Evolutionary conservation across 2,888 invertebrate species (phyloP), one percentile per base, ranked within the genome.

Genomic region (Zygothrica quintamaculata): DNA sequence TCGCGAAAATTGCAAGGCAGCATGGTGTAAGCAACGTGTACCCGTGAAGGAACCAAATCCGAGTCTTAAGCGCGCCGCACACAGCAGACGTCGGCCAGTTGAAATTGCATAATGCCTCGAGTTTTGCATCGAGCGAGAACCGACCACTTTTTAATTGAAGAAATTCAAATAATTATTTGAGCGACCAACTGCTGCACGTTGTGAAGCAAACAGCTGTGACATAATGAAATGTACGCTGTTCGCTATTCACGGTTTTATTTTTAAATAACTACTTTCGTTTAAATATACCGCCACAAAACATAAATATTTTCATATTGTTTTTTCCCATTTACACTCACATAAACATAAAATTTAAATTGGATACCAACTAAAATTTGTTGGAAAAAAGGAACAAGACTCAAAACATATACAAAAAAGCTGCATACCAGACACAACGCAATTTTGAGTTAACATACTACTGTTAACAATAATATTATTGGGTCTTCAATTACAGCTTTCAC

Each of bases 81-180:
- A 87, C 51, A 90, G 60, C 50, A 90, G 69, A 40, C 79, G 76
- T 9, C 88, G 70, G 62, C 87, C 51, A 31, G 71, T 70, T 18
- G 55, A 65, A 56, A 75, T 70, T 58, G 65, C 75, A 75, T 75
- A 82, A 34, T 77, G 77, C 31, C 80, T 72, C 22, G 89, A 84
- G 78, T 87, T 86, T 74, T 88, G 88, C 90, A 90, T 90, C 59
- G 43, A 33, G 39, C 15, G 3, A 37, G 9, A 43, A 74, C 70
- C 77, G 78, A 70, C 13, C 58, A n/a, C 34, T n/a, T 71, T 80
- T 84, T 71, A 80, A 84, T 81, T 87, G 43, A 84, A 39, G 16
- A 51, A 73, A 67, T 65, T 59, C 18, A 58, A 79, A 51, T 25
- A 46, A 47, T 33, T 44, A 15, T n/a, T 50, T 11, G 33, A 51